These are phyloP conservation scores for Fragum sueziense DNA, from an alignment of 2,888 invertebrate genomes.

Conservation along the genomic window DNA sequence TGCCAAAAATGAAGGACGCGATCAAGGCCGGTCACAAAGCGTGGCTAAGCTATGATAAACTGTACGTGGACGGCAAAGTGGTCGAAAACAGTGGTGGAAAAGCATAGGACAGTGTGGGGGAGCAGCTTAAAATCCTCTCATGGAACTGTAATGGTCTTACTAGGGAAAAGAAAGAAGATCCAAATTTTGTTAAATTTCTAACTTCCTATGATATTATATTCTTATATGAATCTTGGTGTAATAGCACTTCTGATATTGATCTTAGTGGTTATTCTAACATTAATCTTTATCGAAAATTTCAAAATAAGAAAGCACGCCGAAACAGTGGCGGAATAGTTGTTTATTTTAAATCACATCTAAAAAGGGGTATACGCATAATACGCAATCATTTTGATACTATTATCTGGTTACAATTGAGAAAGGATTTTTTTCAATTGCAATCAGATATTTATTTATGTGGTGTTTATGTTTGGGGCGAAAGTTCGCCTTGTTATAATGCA, in stretches of 20 bases:
- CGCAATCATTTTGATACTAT: background rate
- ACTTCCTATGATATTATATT: slow-evolving; percentile 9
- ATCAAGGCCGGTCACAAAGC: background rate
- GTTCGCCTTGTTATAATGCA: too few relatives aligned
- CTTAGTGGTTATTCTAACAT: background rate
- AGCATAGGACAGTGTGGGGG: background rate
- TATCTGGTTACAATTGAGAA: background rate
- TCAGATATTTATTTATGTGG: background rate
- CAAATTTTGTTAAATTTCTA: too few relatives aligned
- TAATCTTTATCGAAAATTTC: background rate
- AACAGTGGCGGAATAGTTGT: background rate
- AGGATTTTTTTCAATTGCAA: background rate
- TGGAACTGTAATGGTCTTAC: too few relatives aligned
- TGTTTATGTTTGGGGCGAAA: too few relatives aligned
- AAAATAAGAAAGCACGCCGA: background rate
- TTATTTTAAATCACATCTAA: background rate
- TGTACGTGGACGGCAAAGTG: too few relatives aligned
- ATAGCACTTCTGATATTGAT: background rate
- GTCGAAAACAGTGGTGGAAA: background rate
- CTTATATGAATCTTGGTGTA: background rate
- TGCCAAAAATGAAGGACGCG: too few relatives aligned
- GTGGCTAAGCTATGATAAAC: background rate
- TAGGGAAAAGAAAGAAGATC: too few relatives aligned
- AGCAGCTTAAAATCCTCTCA: too few relatives aligned
- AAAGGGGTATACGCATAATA: background rate